Percentiles rank a stretch among this genome's conserved stretches.
Conservation (phyloP, 23 tunicate genomes). For the Botrylloides violaceus region DNA sequence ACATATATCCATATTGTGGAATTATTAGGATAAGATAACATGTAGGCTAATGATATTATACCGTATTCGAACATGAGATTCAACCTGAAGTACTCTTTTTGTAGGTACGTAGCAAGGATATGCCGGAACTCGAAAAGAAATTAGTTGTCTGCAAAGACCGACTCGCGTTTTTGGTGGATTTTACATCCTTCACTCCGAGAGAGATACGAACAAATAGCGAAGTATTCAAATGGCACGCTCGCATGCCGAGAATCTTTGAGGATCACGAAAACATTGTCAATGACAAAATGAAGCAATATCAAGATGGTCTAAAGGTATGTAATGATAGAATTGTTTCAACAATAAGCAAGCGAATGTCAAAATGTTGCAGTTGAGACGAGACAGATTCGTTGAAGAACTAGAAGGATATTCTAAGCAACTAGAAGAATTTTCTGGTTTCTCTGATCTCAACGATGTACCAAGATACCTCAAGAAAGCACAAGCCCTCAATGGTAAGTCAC, state of each 20-base stretch:
- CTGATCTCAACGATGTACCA: conserved; percentile 66
- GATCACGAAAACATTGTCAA: conserved; percentile 84
- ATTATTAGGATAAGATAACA: no score
- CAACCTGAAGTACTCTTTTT: no score
- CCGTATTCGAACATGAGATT: no score
- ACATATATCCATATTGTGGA: no score
- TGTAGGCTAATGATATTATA: no score
- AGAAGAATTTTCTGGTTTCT: conserved; percentile 69
- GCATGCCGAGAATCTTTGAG: conserved; percentile 86
- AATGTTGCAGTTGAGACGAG: conserved; percentile 71
- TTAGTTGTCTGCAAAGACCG: conserved; percentile 77
- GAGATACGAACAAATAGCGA: conserved; percentile 83
- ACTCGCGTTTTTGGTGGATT: conserved; percentile 73
- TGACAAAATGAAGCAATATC: conserved; percentile 81
- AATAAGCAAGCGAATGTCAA: no score
- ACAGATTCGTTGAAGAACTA: conserved; percentile 78
- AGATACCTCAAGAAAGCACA: conserved; percentile 91
- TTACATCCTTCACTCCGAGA: conserved; percentile 82
- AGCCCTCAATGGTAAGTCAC: conserved; percentile 41
- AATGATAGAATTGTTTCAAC: background rate
- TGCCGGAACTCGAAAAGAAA: conserved; percentile 63
- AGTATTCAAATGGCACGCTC: conserved; percentile 85
- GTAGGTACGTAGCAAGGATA: conserved; percentile 58
- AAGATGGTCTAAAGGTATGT: conserved; percentile 85
- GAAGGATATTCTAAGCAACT: conserved; percentile 88